A percentile compares a stretch with the other conserved stretches of the same genome.
Conservation (phyloP, 2,797 vertebrate genomes). For the Notolabrus celidotus region DNA sequence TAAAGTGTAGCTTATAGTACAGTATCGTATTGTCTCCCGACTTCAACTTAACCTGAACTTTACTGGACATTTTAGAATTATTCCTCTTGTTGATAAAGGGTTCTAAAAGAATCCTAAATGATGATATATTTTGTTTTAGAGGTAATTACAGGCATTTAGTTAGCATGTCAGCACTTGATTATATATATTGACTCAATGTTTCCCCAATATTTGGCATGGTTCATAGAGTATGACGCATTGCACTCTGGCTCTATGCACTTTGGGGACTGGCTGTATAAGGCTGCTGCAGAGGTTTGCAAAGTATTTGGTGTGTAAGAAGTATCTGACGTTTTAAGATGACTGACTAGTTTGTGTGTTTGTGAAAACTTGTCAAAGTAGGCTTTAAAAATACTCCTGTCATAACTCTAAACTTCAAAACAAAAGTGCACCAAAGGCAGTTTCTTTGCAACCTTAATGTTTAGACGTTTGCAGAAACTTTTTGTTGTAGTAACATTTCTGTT, state of each 20-base stretch:
- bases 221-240: not conserved
- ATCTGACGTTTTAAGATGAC: not conserved
- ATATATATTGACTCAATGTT: not conserved
- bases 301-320: not conserved
- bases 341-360: not conserved
- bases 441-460: not conserved
- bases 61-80: too few species aligned
- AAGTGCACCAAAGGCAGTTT: not conserved
- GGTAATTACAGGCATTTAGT: not conserved
- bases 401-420: too few species aligned
- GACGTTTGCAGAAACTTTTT: not conserved
- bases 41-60: too few species aligned
- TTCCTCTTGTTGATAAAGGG: too few species aligned
- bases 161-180: not conserved
- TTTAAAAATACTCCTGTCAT: too few species aligned
- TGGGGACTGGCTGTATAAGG: not conserved
- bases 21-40: too few species aligned
- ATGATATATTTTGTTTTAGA: too few species aligned
- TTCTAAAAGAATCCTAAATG: too few species aligned
- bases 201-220: not conserved
- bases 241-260: not conserved
- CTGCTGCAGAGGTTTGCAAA: not conserved
- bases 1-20: too few species aligned
- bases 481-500: not conserved
- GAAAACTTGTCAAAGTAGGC: not conserved